Base-by-base conservation (phyloP, 2,888 invertebrate species). In the Synergus gifuensis region DNA sequence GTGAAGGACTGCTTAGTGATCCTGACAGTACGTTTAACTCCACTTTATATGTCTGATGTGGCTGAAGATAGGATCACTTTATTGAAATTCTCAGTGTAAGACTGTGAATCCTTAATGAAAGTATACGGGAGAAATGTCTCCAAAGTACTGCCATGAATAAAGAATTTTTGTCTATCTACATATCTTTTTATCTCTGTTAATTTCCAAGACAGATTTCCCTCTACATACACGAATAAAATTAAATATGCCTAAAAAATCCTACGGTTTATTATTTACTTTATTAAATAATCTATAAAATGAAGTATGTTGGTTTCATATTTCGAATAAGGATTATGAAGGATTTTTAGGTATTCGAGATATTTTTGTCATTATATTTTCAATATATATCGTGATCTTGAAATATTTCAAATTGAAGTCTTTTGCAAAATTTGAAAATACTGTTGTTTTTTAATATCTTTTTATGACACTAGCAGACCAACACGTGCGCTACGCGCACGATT, bases 51-150 rank as follows among this genome's bases (percentile, higher is more conserved):
- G 69, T 28, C 16, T 49, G 14, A 58, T 58, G 9, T 58, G 18
- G 18, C 18, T 0, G 5, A 16, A 49, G 42, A 44, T 18, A 46
- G 49, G 28, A 22, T 22, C 22, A 22, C 22, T 46, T 69, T 63
- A 28, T 49, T 69, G 44, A 49, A 49, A 69, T 69, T 69, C 69
- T 69, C 22, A 36, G 16, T 49, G 28, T 28, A 69, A 49, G 28
- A 28, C 28, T 22, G 46, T 18, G 49, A 16, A 69, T 22, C 28
- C 8, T 46, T 69, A 28, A 69, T 69, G 69, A 69, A 69, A 49
- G 49, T 54, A 28, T 46, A 28, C 40, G 49, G 49, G 28, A 49
- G 49, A 69, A 36, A 69, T 69, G 49, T 49, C 46, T 12, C 46
- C 22, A 18, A 66, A 22, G 46, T 42, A 44, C 67, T 62, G 22